Evolutionary conservation across 2,797 vertebrate genomes (phyloP).

Genomic region (Chaetophractus vellerosus): DNA sequence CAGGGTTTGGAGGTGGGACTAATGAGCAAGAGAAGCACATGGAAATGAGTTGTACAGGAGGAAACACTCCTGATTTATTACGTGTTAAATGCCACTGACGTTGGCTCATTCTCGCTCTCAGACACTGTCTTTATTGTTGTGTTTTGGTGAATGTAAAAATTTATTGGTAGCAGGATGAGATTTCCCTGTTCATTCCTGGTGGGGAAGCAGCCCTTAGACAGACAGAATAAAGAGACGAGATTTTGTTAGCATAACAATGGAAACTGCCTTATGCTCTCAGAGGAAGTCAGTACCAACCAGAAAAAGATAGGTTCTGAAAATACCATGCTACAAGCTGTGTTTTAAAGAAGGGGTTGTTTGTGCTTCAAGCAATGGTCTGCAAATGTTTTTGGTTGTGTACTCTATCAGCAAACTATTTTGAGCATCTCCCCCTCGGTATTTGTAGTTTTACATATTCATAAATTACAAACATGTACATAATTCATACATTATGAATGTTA

Average conservation of each 20-base stretch:
- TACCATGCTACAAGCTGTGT: background rate
- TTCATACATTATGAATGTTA: background rate
- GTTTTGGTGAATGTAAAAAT: conserved; percentile 41
- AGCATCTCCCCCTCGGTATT: background rate
- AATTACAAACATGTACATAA: background rate
- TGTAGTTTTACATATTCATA: background rate
- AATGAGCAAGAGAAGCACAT: background rate
- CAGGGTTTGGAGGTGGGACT: background rate
- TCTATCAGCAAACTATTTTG: background rate
- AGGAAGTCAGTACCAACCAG: background rate
- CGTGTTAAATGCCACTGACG: rapidly evolving
- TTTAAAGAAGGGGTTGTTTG: background rate
- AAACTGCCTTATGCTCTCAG: background rate
- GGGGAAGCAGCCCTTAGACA: background rate
- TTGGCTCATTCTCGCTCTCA: background rate
- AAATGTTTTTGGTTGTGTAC: background rate
- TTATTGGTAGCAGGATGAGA: background rate
- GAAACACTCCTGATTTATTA: background rate
- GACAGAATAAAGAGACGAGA: background rate
- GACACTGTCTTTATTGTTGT: background rate
- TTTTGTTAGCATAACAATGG: background rate
- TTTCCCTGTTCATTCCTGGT: background rate
- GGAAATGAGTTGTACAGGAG: rapidly evolving
- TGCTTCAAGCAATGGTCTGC: background rate
- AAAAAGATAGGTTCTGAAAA: background rate